Base-by-base conservation (phyloP, 2,797 vertebrate species). In the Siniperca undulata region DNA sequence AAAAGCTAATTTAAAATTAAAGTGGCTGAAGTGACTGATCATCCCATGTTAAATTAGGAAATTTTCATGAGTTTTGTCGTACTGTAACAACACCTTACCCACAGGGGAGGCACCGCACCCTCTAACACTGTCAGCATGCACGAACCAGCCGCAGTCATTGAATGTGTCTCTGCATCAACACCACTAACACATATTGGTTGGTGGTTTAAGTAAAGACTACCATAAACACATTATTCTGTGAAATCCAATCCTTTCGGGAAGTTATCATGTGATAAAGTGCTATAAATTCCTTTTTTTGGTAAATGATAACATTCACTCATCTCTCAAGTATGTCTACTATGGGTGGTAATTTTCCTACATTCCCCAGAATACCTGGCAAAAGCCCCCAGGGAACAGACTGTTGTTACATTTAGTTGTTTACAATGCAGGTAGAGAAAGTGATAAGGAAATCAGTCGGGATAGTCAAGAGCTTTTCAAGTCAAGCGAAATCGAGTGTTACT, bases 51-150 rank as follows among this genome's bases (percentile, higher is more conserved):
- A 14, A 69, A 34, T 13, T 10, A 46, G 24, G 58, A 50, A 16
- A 53, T 24, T 22, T 27, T n/a, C 68, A 20, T 16, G 3, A 74
- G 46, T 16, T 59, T 3, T 14, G 34, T 30, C 4, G 17, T 27
- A 69, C 64, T 61, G 59, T 27, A 27, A 42, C 42, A 46, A 68
- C 40, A 65, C 78, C 61, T 74, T 70, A 59, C 42, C 36, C 50
- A 19, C 10, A 60, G 40, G 22, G 30, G 34, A 14, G 10, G 13
- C 14, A n/a, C 59, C 55, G 60, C 36, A 9, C 19, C 42, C 53
- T 36, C 42, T 50, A n/a, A 20, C 8, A 19, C n/a, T 44, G 56
- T 27, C 13, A 53, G 24, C 50, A 2, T 14, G 42, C 38, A 59
- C 19, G 0, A 40, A 52, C 30, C 30, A 42, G 20, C 62, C 7